A percentile compares a stretch with the other conserved stretches of the same genome.
Evolutionary conservation across 2,113 vertebrate species (phyloP).

Genomic region (Rhinoderma darwinii): DNA sequence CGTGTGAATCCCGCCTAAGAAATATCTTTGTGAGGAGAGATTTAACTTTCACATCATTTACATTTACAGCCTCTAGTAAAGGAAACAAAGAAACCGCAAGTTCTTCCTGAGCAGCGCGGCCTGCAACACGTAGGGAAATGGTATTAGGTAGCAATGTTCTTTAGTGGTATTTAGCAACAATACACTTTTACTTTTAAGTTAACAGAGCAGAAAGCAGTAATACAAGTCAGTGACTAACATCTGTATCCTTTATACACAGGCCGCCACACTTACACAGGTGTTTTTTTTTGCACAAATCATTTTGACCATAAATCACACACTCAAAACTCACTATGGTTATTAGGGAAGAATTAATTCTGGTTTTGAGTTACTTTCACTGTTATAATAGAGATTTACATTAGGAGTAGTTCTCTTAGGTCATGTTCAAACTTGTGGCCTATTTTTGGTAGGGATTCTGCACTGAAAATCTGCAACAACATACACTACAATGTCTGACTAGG

Average conservation of each 20-base stretch:
- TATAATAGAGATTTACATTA: too few species aligned
- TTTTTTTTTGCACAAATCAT: background rate
- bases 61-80: background rate
- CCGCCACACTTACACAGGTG: background rate
- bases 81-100: constrained; percentile 9
- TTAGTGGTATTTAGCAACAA: background rate
- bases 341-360: too few species aligned
- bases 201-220: background rate
- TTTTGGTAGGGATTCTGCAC: too few species aligned
- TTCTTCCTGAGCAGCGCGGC: background rate
- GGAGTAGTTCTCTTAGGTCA: too few species aligned
- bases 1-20: too few species aligned
- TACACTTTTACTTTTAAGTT: background rate
- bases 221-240: background rate
- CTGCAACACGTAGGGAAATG: background rate
- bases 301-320: background rate
- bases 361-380: too few species aligned
- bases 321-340: background rate
- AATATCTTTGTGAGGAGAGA: background rate
- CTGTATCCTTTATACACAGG: background rate
- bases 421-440: too few species aligned
- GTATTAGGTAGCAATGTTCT: background rate
- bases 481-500: too few species aligned
- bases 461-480: too few species aligned
- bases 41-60: background rate